Evolutionary conservation across 2,113 vertebrate genomes (phyloP), one percentile per base, ranked within the genome.

Genomic region (Orientallactaga bullata): DNA sequence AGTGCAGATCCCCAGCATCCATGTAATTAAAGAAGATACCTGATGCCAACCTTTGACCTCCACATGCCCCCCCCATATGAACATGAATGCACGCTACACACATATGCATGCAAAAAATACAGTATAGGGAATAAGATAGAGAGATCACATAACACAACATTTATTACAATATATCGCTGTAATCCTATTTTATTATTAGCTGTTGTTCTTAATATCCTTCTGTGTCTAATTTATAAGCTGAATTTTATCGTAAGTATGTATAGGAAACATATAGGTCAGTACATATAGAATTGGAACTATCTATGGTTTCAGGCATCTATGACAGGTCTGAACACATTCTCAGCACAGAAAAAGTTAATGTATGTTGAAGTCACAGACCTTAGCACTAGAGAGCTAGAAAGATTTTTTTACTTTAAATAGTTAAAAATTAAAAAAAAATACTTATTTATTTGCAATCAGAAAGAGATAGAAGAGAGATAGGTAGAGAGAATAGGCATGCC

Each of bases 321-420:
- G 4, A 23, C 32, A 21, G 28, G 58, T 47, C 21, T 28, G 18
- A 84, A 69, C 3, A 35, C 37, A 37, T 55, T 24, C n/a, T 13
- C 10, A 58, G 24, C n/a, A 9, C n/a, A 30, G 55, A 37, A 85
- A n/a, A 51, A n/a, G 18, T 42, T 20, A 26, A 35, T 18, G 32
- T 47, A 73, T 68, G 5, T 47, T 65, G 55, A 85, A 24, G 12
- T 79, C 69, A 66, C 42, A 83, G 26, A 71, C 30, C 18, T 85
- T 90, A 80, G 30, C 69, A 63, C 26, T 80, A 66, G 61, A 66
- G 85, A 86, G 23, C 63, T 77, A 35, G 42, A 82, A 85, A n/a
- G 37, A 58, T 51, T 12, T 30, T 30, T 55, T 55, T 55, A 55
- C 60, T 39, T 35, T 15, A 79, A 24, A 26, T 83, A 17, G 18